Base-by-base conservation (phyloP, 2,797 vertebrate genomes). In the Esox masquinongy region DNA sequence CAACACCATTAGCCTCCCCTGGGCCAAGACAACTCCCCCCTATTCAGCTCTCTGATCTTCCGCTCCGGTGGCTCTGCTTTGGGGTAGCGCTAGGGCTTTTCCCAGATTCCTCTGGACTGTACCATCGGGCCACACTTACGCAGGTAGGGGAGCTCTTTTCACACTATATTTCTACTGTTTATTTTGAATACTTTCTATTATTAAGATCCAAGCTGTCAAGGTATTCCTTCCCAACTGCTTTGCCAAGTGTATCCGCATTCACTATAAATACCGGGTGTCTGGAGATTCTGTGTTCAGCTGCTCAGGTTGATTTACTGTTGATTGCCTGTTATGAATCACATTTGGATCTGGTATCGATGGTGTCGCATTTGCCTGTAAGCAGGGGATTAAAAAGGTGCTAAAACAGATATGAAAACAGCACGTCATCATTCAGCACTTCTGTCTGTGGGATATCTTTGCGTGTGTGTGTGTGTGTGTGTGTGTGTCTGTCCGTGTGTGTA, bases 101-200 rank as follows among this genome's bases (percentile, higher is more conserved):
- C 79, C 79, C 82, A 70, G 59, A 51, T 82, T 86, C 82, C 77
- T 80, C 78, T 80, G 79, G 80, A 84, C 68, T 15, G n/a, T 70
- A 68, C 56, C 17, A 1, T 56, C 81, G 12, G 29, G 82, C 79
- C 47, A 51, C 72, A 59, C 75, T 86, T 77, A 50, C 75, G 69
- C 87, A 92, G 91, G 91, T 92, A 91, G 87, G 91, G 77, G 31
- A 80, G n/a, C 64, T 76, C 64, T 64, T 81, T 29, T 17, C 70
- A 66, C 4, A 75, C 70, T 73, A 51, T 73, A 51, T 80, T 79
- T 77, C 67, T 75, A 31, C 31, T 22, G 0, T 80, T 75, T 80
- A 19, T 19, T 79, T 80, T 79, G 75, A 70, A 26, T 61, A 14
- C 22, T 17, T 61, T 61, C 56, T 26, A 14, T 26, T 61, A 14